Evolutionary conservation across 2,888 invertebrate species (phyloP).

Genomic region (Troides helena): DNA sequence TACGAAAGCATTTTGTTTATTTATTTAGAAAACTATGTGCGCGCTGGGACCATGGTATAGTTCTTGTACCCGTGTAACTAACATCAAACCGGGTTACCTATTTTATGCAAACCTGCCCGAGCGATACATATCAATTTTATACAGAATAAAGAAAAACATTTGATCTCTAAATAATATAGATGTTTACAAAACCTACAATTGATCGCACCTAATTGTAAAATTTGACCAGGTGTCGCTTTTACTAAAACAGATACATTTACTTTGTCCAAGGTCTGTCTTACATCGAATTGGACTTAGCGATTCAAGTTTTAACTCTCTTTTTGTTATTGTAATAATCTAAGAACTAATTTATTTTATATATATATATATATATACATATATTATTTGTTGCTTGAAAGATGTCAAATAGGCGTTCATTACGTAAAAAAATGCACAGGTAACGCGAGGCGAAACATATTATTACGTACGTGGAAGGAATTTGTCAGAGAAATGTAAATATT

Average conservation of each 20-base stretch:
- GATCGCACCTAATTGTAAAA: conserved; percentile 45
- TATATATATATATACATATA: conserved; percentile 25
- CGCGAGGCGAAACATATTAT: conserved; percentile 64
- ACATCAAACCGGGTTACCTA: conserved; percentile 37
- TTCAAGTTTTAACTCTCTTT: conserved; percentile 25
- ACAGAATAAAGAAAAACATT: conserved; percentile 53
- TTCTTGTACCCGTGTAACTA: conserved; percentile 9
- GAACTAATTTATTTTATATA: conserved; percentile 29
- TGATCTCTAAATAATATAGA: conserved; percentile 56
- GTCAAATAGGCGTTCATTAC: conserved; percentile 35
- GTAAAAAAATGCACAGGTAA: conserved; percentile 53
- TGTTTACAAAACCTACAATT: conserved; percentile 38
- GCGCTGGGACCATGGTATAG: background rate
- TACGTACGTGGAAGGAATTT: conserved; percentile 69
- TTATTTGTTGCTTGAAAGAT: conserved; percentile 15
- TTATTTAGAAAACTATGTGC: background rate
- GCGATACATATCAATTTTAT: conserved; percentile 70
- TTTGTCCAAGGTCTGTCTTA: background rate
- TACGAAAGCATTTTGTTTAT: background rate
- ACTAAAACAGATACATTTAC: background rate
- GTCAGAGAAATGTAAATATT: conserved; percentile 77
- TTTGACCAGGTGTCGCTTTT: conserved; percentile 31
- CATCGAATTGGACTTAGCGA: conserved; percentile 7
- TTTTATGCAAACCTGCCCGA: conserved; percentile 45
- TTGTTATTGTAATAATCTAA: conserved; percentile 23